These are phyloP conservation scores for Cryptotis parvus DNA, from an alignment of 2,113 vertebrate species.

Conservation along the genomic window DNA sequence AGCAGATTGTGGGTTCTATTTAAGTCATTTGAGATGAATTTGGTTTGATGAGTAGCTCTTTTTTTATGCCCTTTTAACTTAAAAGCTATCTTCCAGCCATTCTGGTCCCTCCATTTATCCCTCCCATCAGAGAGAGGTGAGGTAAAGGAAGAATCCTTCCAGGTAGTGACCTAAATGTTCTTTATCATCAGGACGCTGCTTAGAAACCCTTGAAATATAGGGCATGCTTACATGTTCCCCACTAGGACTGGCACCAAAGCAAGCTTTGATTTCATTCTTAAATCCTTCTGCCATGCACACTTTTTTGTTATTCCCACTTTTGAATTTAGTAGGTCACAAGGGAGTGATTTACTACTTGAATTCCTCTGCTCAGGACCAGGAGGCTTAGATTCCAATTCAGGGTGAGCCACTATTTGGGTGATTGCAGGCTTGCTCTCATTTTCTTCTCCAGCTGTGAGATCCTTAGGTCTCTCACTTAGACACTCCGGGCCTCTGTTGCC, in stretches of 20 bases:
- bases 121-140: constrained; percentile 21
- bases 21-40: constrained; percentile 77
- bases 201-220: constrained; percentile 43
- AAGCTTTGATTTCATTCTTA: constrained; percentile 52
- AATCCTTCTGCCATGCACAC: constrained; percentile 35
- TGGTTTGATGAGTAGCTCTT: constrained; percentile 72
- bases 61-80: constrained; percentile 73
- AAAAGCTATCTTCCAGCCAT: constrained; percentile 67
- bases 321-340: constrained; percentile 38
- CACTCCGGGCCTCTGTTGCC: not conserved
- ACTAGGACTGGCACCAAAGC: constrained; percentile 27
- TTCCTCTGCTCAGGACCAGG: constrained; percentile 7
- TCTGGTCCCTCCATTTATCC: constrained; percentile 44
- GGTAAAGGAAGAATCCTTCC: constrained; percentile 45
- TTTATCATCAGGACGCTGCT: not conserved
- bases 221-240: not conserved
- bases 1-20: constrained; percentile 80
- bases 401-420: not conserved
- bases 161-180: constrained; percentile 47
- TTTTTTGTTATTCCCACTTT: constrained; percentile 27
- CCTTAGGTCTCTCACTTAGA: not conserved
- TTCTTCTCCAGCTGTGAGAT: not conserved
- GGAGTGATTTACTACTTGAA: constrained; percentile 8
- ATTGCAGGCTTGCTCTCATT: not conserved
- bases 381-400: constrained; percentile 16